These are phyloP conservation scores for Haliclona indistincta DNA, from an alignment of 37 sponge, comb jelly and placozoan species.

Conservation along the genomic window DNA sequence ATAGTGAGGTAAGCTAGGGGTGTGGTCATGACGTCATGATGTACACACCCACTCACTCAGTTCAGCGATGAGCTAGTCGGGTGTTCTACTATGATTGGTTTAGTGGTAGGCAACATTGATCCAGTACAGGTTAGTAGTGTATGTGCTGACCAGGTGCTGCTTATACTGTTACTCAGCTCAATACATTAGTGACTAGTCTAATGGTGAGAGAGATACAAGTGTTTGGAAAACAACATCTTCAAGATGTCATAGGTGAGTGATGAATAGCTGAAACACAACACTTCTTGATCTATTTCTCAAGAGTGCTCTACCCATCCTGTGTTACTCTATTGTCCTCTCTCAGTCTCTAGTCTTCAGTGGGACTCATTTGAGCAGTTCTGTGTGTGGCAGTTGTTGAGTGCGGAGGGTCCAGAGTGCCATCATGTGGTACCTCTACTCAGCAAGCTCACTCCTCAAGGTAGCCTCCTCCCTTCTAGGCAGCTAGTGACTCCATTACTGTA, in stretches of 20 bases:
- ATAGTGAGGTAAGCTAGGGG: slow-evolving; percentile 33
- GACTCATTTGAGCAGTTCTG: slow-evolving; percentile 98
- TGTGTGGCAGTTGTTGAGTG: slow-evolving; percentile 96
- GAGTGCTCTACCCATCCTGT: background rate
- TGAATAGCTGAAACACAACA: background rate
- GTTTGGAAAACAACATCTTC: slow-evolving; percentile 55
- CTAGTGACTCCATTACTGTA: background rate
- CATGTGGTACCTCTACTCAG: slow-evolving; percentile 26
- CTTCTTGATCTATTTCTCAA: background rate
- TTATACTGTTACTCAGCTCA: slow-evolving; percentile 35
- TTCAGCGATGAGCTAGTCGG: slow-evolving; percentile 46
- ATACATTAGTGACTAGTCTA: slow-evolving; percentile 43
- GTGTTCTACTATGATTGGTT: slow-evolving; percentile 31
- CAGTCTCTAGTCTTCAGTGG: slow-evolving; percentile 80
- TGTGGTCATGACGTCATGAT: background rate
- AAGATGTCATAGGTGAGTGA: slow-evolving; percentile 46
- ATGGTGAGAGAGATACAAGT: slow-evolving; percentile 56
- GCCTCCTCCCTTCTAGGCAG: too few relatives aligned
- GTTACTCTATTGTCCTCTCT: background rate
- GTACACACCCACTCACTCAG: background rate
- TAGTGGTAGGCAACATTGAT: slow-evolving; percentile 60
- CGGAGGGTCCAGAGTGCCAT: slow-evolving; percentile 66
- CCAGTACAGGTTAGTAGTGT: slow-evolving; percentile 51
- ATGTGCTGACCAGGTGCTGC: background rate
- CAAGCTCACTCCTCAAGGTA: slow-evolving; percentile 32